Evolutionary conservation across 2,113 vertebrate species (phyloP), one percentile per base, ranked within the genome.

Genomic region (Promerops cafer): DNA sequence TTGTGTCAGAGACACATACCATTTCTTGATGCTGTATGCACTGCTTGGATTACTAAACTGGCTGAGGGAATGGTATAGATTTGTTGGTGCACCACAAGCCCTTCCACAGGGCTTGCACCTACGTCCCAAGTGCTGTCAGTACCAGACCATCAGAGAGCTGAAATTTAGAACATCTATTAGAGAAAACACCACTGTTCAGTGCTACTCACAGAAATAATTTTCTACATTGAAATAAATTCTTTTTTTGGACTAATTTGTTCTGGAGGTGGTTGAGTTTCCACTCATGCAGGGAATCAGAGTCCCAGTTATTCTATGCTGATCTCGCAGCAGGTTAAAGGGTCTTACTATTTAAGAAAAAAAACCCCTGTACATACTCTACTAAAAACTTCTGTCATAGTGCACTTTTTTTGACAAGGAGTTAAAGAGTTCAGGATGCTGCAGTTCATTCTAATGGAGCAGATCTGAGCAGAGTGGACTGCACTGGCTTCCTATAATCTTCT

Each of bases 51-150:
- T 75, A n/a, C 40, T 39, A 37, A 63, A 71, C 23, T 71, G 65
- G 13, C 16, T 1, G 0, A 68, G 13, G 33, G 16, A 71, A 68
- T 63, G 17, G 23, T 9, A 21, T 9, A n/a, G 50, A 66, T 31
- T 8, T 66, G 5, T 16, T 81, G n/a, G 24, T 54, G 47, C 44
- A 26, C 21, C 0, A 0, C 8, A 20, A 87, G 24, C 13, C 18
- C 39, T 45, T 77, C 64, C 26, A 26, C 3, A 37, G 47, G 13
- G 9, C 10, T 59, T 21, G 9, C 13, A 31, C 15, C 45, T 47
- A 4, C 0, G 0, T 11, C 16, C 54, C 31, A 72, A 59, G 24
- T 13, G 5, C 20, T 66, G 23, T 27, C 19, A 37, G 50, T n/a
- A 65, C 11, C 6, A 1, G 40, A 8, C 2, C 22, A 27, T 37